phyloP scores from a whole-genome alignment of 2,888 invertebrate genomes.

The Malacosoma neustria region DNA sequence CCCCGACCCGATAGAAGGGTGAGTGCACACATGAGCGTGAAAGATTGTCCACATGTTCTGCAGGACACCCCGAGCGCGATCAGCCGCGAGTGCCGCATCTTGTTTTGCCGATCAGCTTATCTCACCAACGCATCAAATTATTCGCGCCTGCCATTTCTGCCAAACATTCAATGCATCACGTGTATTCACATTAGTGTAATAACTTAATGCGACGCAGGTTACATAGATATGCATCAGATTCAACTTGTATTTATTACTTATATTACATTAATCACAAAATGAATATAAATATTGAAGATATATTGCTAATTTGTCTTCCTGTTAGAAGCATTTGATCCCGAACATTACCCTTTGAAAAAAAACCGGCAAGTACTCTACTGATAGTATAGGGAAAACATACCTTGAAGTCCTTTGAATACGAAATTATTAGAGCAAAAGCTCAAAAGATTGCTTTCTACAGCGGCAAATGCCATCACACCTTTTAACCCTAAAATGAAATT shows the following conservation, averaged over 20 bases:
- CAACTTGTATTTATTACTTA: conserved; percentile 47
- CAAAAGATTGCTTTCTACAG: too few species aligned
- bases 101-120: conserved; percentile 42
- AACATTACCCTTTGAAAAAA: too few species aligned
- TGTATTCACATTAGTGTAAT: conserved; percentile 4
- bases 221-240: conserved; percentile 34
- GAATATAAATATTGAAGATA: too few species aligned
- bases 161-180: conserved; percentile 53
- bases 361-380: too few species aligned
- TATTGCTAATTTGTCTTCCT: too few species aligned
- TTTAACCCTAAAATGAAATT: too few species aligned
- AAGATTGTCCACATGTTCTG: conserved; percentile 74
- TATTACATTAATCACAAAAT: too few species aligned
- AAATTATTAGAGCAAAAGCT: too few species aligned
- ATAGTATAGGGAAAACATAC: too few species aligned
- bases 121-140: conserved; percentile 52
- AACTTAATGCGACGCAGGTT: not conserved
- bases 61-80: conserved; percentile 40
- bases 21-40: conserved; percentile 72
- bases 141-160: conserved; percentile 51
- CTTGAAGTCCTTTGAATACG: too few species aligned
- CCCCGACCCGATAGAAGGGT: conserved; percentile 64
- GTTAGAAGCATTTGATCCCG: too few species aligned
- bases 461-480: too few species aligned
- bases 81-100: conserved; percentile 28